Percentiles rank a stretch among this genome's conserved stretches.
These are phyloP conservation scores for Proterorhinus semilunaris DNA, from an alignment of 2,113 vertebrate genomes.

Conservation along the genomic window DNA sequence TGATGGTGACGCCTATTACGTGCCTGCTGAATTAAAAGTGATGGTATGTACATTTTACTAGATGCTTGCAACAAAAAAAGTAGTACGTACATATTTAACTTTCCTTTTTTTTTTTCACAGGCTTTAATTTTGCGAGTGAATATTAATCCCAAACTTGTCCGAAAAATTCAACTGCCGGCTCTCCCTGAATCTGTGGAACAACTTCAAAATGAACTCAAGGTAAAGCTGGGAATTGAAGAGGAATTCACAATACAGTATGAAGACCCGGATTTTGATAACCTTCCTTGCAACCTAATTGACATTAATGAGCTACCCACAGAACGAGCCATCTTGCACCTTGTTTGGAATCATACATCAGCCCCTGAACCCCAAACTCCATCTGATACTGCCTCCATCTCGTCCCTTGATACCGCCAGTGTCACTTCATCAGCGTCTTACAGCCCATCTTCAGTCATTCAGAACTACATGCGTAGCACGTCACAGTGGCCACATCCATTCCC, in stretches of 20 bases:
- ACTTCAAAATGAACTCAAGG: neutral
- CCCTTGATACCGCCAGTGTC: conserved; percentile 25
- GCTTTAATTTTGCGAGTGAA: neutral
- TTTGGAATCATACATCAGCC: conserved; percentile 1
- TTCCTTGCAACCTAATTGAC: neutral
- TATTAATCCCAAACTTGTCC: neutral
- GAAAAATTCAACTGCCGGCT: conserved; percentile 11
- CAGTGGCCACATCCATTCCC: conserved; percentile 30
- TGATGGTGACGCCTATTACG: conserved; percentile 25
- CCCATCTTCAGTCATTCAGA: neutral
- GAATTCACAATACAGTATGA: conserved; percentile 29
- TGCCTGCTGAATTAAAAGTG: conserved; percentile 17
- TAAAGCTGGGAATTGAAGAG: conserved; percentile 11
- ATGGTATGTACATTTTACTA: conserved; percentile 16
- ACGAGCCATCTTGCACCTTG: conserved; percentile 3
- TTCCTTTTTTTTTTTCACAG: neutral
- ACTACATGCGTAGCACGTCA: neutral
- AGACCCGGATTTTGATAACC: conserved; percentile 16
- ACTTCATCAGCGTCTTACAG: neutral
- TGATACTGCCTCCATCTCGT: neutral
- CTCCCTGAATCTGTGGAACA: conserved; percentile 14
- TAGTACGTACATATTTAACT: neutral
- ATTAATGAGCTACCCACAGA: conserved; percentile 9
- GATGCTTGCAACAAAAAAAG: neutral
- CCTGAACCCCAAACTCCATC: neutral